Percentiles rank a stretch among this genome's conserved stretches.
phyloP scores from a whole-genome alignment of 2,888 invertebrate species.

The Melanostoma scalare region DNA sequence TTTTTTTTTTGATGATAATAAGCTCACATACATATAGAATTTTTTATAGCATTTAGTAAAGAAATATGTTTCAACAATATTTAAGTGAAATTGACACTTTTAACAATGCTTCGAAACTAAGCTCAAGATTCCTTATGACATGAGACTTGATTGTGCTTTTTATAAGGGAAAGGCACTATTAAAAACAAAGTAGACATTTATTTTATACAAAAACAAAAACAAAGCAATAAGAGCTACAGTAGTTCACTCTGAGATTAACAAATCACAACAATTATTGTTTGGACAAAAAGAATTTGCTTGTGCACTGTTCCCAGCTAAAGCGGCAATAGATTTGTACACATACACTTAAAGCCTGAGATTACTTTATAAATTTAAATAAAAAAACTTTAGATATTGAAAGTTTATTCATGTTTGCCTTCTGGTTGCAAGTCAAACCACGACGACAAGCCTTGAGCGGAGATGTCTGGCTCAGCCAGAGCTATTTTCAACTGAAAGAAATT shows the following conservation, averaged over 20 bases:
- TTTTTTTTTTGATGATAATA: no score
- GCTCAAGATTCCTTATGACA: constrained; percentile 19
- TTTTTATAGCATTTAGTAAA: background rate
- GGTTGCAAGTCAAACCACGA: constrained; percentile 81
- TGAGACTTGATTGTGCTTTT: constrained; percentile 23
- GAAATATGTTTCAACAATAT: background rate
- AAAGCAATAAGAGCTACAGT: no score
- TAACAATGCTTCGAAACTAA: background rate
- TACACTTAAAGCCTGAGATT: constrained; percentile 35
- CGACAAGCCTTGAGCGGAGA: constrained; percentile 79
- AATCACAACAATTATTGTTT: background rate
- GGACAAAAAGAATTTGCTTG: constrained; percentile 22
- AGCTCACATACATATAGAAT: background rate
- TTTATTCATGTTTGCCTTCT: constrained; percentile 89
- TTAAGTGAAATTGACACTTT: no score
- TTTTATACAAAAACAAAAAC: constrained; percentile 8
- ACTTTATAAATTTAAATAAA: constrained; percentile 1
- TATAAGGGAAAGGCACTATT: constrained; percentile 32
- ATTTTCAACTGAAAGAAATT: constrained; percentile 77
- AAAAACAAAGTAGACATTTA: constrained; percentile 3
- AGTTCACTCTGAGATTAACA: no score
- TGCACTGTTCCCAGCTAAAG: constrained; percentile 15
- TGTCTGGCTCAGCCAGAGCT: constrained; percentile 78
- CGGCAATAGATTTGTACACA: no score
- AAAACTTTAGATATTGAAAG: background rate